Base-by-base conservation (phyloP, 2,888 invertebrate genomes). In the Ormia ochracea region DNA sequence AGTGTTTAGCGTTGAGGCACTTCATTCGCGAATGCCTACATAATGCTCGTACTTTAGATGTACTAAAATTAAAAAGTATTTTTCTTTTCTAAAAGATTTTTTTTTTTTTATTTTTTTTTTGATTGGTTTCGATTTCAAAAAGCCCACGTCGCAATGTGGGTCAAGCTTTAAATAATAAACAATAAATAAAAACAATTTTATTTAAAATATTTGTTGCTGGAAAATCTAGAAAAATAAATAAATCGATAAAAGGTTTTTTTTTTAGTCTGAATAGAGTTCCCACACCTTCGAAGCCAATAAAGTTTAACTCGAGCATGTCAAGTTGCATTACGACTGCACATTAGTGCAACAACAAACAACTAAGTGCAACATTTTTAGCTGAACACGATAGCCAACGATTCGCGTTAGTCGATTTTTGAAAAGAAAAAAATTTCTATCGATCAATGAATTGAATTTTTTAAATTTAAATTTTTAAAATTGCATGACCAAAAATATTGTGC, bases 141-240 rank as follows among this genome's bases (percentile, higher is more conserved):
- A 75, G n/a, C 41, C 75, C 68, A 69, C 75, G 48, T 69, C 63
- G 21, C 43, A 76, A 76, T 69, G 76, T 80, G 76, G 80, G 80
- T 80, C 80, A 80, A 76, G 38, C 69, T 69, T 66, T 63, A 52
- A 65, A 68, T 69, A 66, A 72, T n/a, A 23, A 41, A 19, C 31
- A 63, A 65, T 28, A 73, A 63, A 65, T 65, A 54, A 56, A 65
- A 56, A 65, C 48, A 66, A 56, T 80, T 76, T 68, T 41, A 63
- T 50, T 69, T 41, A 74, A 61, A 65, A 52, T 70, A 58, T 65
- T 74, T 59, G 65, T 50, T 65, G 69, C 19, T 52, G 58, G 28
- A 69, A 73, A 73, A 73, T 54, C 23, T 31, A n/a, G 45, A 75
- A 9, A 4, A 66, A 33, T 38, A 65, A 61, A 48, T 4, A 48